A percentile compares a stretch with the other conserved stretches of the same genome.
phyloP scores from a whole-genome alignment of 2,888 invertebrate species.

The Ophonus ardosiacus region DNA sequence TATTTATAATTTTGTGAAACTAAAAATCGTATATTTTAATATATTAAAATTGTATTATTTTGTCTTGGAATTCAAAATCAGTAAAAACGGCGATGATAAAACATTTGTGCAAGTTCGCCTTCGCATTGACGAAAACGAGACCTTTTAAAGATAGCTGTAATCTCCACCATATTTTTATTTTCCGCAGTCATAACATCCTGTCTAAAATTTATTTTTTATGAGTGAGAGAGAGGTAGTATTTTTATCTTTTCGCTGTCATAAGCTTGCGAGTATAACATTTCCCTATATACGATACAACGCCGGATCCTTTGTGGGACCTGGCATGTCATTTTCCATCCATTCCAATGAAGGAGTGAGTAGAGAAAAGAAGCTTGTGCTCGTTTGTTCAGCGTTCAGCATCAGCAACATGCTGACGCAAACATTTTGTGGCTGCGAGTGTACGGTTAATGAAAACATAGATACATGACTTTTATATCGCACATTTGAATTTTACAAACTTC shows the following conservation, averaged over 20 bases:
- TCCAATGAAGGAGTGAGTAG: neutral
- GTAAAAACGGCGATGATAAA: neutral
- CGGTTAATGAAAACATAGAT: neutral
- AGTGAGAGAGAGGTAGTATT: neutral
- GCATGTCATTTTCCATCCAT: neutral
- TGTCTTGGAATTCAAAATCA: neutral
- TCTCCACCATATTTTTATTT: neutral
- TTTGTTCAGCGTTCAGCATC: neutral
- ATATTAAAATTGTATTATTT: neutral
- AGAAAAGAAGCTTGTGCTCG: neutral
- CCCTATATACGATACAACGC: neutral
- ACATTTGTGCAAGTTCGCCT: neutral
- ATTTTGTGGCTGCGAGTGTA: neutral
- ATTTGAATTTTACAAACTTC: neutral
- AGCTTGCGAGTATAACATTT: neutral
- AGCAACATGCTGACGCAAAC: neutral
- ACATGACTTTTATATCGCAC: neutral
- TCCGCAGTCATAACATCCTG: neutral
- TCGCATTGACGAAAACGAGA: neutral
- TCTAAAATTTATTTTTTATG: constrained; percentile 14
- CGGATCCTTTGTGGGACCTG: neutral
- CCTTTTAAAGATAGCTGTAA: neutral
- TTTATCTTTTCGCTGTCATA: neutral
- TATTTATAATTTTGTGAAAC: too few species aligned
- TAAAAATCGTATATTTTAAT: too few species aligned